Evolutionary conservation across 2,113 vertebrate species (phyloP).

Genomic region (Sturnira hondurensis): DNA sequence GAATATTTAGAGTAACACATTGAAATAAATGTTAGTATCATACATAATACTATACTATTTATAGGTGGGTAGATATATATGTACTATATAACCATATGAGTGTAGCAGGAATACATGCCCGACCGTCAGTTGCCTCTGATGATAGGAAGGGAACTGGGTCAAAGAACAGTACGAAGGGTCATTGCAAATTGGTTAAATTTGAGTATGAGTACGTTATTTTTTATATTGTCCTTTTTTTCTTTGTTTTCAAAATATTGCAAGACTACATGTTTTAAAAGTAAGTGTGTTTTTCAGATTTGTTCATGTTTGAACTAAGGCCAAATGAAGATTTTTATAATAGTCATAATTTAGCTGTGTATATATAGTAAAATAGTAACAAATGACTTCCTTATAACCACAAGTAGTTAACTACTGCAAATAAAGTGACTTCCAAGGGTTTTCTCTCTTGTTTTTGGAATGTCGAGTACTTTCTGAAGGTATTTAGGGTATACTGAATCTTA

Average conservation of each 20-base stretch:
- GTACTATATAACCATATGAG: not conserved
- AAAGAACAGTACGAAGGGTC: not conserved
- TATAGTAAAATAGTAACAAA: conserved; percentile 19
- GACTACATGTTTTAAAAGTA: not conserved
- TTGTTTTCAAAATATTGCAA: conserved; percentile 19
- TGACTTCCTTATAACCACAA: conserved; percentile 23
- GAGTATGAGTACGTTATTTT: not conserved
- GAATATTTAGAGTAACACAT: not conserved
- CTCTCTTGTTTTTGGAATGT: conserved; percentile 28
- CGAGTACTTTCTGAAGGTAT: conserved; percentile 27
- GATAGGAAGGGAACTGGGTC: not conserved
- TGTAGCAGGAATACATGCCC: not conserved
- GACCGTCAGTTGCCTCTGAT: not conserved
- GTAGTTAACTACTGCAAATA: conserved; percentile 35
- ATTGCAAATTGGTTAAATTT: not conserved
- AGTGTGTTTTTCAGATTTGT: conserved; percentile 29
- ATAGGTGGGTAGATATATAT: not conserved
- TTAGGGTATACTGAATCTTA: conserved; percentile 25
- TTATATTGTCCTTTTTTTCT: not conserved
- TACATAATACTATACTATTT: not conserved
- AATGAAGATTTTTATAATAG: not conserved
- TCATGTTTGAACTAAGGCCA: not conserved
- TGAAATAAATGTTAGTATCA: conserved; percentile 13
- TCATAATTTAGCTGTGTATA: not conserved
- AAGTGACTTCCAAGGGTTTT: conserved; percentile 31